phyloP scores from a whole-genome alignment of 2,888 invertebrate genomes.

The Trachelus tabidus region DNA sequence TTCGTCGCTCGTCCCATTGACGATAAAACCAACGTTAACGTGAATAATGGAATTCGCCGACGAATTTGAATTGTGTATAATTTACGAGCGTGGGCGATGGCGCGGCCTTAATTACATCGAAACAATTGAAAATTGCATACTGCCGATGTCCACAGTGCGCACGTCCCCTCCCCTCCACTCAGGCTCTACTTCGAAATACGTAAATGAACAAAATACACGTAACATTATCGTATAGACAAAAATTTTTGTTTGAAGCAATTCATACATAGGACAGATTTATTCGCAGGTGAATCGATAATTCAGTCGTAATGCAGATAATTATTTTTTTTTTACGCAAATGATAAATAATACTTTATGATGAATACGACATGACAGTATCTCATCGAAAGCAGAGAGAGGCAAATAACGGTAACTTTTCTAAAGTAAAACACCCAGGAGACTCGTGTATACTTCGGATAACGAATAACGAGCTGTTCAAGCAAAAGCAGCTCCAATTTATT shows the following conservation, averaged over 20 bases:
- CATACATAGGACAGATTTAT: not conserved
- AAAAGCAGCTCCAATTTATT: not conserved
- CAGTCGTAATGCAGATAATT: not conserved
- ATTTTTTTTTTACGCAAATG: not conserved
- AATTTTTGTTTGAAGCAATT: not conserved
- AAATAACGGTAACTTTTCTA: not conserved
- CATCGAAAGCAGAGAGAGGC: not conserved
- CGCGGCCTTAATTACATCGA: constrained; percentile 23
- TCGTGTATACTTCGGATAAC: not conserved
- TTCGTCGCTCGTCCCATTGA: not conserved
- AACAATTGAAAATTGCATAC: constrained; percentile 28
- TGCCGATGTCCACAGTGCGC: not conserved
- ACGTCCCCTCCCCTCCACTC: no score
- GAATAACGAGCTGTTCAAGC: constrained; percentile 2
- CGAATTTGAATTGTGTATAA: constrained; percentile 19
- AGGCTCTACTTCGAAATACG: not conserved
- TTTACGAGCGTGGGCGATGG: constrained; percentile 1
- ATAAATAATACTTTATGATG: not conserved
- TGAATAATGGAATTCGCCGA: constrained; percentile 14
- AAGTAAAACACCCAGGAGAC: not conserved
- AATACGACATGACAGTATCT: not conserved
- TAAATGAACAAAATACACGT: not conserved
- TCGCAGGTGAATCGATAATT: not conserved
- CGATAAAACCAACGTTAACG: constrained; percentile 2
- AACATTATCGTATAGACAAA: not conserved